Base-by-base conservation (phyloP, 2,888 invertebrate species). In the Agriopis marginaria region DNA sequence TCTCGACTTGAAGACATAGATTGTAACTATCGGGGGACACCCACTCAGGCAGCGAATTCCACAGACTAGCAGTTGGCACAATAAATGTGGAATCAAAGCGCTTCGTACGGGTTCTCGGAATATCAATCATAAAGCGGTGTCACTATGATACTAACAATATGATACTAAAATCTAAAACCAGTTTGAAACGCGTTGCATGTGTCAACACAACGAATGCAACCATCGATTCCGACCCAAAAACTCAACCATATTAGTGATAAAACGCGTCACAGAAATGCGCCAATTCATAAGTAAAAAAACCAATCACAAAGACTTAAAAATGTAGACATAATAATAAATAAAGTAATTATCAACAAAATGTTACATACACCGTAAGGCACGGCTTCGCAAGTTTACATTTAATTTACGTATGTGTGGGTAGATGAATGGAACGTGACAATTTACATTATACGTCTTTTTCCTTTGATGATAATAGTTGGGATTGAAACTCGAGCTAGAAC, bases 271-370 rank as follows among this genome's bases (percentile, higher is more conserved):
- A 67, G 54, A 70, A 72, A 61, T 64, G 66, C 54, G 72, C 73
- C 72, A 77, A 74, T 78, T 76, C 71, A 81, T 76, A 76, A 67
- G 77, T 75, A 79, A 79, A 77, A 75, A 75, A 73, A 73, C 68
- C 69, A 79, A 81, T 82, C 81, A 82, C 81, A 83, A 82, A 83
- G 72, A 79, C 76, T 81, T 77, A 75, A 82, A 58, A 77, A 80
- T 77, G 75, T 76, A 64, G 76, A 82, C 77, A 82, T 77, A 78
- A 78, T 76, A 80, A 83, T 81, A 84, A 84, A 84, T 81, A 83
- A 79, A 77, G 75, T 74, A 70, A 73, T 56, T 32, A 74, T 70
- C 77, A 80, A 79, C 75, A 79, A 77, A 80, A 74, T 71, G 74
- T 70, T 74, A 71, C 78, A 77, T 71, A 74, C 70, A 68, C 55